Evolutionary conservation across 2,113 vertebrate species (phyloP).

Genomic region (chimpanzee (Pan troglodytes)): NHGRI_mPanTro3-v2.1_pri NC_072412.2:86028001-86028500

Average conservation of each 20-base stretch:
- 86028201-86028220: neutral
- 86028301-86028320: neutral
- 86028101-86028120: neutral
- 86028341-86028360: conserved; percentile 49
- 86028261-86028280: neutral
- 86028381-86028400: conserved; percentile 76
- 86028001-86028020: neutral
- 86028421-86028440: conserved; percentile 54
- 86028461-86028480: conserved; percentile 75
- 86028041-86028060: neutral
- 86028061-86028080: neutral
- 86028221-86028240: neutral
- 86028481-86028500: conserved; percentile 76
- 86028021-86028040: neutral
- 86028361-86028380: conserved; percentile 59
- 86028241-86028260: neutral
- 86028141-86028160: neutral
- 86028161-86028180: neutral
- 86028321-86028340: conserved; percentile 14
- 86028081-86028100: neutral
- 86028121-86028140: neutral
- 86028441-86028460: conserved; percentile 31
- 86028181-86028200: neutral
- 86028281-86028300: neutral
- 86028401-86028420: conserved; percentile 75